Evolutionary conservation across 2,888 invertebrate genomes (phyloP).

Genomic region (Frankliniella intonsa): DNA sequence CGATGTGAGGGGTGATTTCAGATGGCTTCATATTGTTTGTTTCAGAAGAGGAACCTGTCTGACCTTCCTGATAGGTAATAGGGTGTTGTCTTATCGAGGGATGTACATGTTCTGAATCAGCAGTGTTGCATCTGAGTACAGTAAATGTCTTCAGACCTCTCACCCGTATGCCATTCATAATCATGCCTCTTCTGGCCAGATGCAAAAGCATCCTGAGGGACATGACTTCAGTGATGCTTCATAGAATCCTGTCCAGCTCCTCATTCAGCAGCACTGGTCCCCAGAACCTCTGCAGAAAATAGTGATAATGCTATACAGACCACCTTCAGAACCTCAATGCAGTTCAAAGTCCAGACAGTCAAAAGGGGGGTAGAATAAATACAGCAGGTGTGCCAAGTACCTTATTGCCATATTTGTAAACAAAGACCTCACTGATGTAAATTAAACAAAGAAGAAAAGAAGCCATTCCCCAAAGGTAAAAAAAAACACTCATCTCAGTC

Average conservation of each 20-base stretch:
- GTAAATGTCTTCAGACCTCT: background rate
- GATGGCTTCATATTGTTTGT: background rate
- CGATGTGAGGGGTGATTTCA: no score
- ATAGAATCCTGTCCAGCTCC: background rate
- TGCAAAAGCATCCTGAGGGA: background rate
- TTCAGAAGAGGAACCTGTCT: background rate
- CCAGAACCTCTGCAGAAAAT: background rate
- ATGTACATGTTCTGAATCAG: background rate
- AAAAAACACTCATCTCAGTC: no score
- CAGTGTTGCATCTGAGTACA: background rate
- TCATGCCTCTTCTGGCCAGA: background rate
- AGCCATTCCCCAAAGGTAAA: no score
- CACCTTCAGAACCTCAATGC: background rate
- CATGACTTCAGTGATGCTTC: background rate
- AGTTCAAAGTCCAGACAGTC: background rate
- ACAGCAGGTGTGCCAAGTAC: background rate
- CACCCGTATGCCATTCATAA: background rate
- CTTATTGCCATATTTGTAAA: background rate
- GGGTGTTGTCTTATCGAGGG: background rate
- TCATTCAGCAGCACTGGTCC: background rate
- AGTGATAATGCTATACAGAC: background rate
- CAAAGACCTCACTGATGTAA: background rate
- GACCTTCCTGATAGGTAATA: background rate
- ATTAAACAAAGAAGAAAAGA: no score
- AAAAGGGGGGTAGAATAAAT: background rate